These are phyloP conservation scores for Variabilichromis moorii DNA, from an alignment of 2,113 vertebrate genomes.

Conservation along the genomic window DNA sequence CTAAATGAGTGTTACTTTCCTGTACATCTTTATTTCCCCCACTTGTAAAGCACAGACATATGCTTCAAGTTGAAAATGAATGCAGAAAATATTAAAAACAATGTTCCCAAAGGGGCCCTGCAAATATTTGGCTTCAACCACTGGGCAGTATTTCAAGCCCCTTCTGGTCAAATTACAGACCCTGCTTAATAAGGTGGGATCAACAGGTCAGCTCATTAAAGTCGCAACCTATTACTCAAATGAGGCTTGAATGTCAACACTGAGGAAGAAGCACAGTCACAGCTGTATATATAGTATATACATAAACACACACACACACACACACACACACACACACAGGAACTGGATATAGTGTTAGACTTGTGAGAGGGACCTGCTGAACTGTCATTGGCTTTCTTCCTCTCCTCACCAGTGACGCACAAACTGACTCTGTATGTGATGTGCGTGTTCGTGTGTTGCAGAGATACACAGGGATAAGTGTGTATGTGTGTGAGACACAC, in stretches of 20 bases:
- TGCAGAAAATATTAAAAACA: not conserved
- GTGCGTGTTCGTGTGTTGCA: not conserved
- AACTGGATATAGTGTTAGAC: not conserved
- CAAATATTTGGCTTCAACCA: not conserved
- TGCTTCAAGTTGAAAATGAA: not conserved
- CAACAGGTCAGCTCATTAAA: conserved; percentile 22
- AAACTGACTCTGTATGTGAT: not conserved
- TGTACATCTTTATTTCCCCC: not conserved
- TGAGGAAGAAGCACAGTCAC: not conserved
- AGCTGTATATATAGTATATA: not conserved
- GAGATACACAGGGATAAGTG: not conserved
- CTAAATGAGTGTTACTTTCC: not conserved
- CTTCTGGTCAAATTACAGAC: not conserved
- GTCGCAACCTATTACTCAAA: not conserved
- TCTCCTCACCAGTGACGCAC: not conserved
- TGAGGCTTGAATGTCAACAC: not conserved
- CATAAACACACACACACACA: not conserved
- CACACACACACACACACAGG: not conserved
- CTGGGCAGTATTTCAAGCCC: not conserved
- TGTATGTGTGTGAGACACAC: not conserved
- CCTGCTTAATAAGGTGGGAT: not conserved
- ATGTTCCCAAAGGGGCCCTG: not conserved
- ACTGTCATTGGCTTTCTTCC: not conserved
- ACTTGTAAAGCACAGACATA: not conserved
- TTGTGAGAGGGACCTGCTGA: not conserved